These are phyloP conservation scores for Passer domesticus DNA, from an alignment of 2,113 vertebrate genomes.

Conservation along the genomic window DNA sequence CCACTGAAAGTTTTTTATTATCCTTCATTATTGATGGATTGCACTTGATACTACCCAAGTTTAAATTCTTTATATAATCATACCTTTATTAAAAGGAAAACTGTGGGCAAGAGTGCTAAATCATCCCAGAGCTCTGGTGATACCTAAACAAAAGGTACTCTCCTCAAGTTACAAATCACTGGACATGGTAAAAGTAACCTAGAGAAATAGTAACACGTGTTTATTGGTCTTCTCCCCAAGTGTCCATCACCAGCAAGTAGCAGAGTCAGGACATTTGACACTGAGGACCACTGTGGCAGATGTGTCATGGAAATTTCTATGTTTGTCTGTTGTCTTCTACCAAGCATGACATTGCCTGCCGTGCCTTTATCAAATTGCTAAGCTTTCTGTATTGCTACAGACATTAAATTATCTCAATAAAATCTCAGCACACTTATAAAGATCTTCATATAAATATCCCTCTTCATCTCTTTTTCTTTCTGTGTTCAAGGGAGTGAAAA, in stretches of 20 bases:
- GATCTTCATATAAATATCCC: neutral
- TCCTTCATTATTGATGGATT: neutral
- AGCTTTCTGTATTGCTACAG: neutral
- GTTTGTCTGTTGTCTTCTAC: neutral
- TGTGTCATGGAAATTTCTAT: neutral
- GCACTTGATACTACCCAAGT: neutral
- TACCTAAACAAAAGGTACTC: neutral
- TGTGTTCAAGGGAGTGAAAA: neutral
- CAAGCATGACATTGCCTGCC: neutral
- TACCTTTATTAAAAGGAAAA: neutral
- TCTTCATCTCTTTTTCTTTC: neutral
- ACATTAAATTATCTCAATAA: neutral
- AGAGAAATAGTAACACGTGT: neutral
- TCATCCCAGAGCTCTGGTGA: neutral
- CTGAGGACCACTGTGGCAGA: neutral
- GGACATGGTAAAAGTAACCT: neutral
- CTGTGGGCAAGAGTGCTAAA: neutral
- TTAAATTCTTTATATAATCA: neutral
- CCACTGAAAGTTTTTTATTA: slow-evolving; percentile 7
- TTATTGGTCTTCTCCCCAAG: neutral
- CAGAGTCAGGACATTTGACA: neutral
- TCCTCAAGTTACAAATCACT: neutral
- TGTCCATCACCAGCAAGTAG: neutral
- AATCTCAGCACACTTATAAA: neutral
- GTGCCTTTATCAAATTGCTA: neutral